phyloP scores from a whole-genome alignment of 2,113 vertebrate species.

The Eulemur macaco region DNA sequence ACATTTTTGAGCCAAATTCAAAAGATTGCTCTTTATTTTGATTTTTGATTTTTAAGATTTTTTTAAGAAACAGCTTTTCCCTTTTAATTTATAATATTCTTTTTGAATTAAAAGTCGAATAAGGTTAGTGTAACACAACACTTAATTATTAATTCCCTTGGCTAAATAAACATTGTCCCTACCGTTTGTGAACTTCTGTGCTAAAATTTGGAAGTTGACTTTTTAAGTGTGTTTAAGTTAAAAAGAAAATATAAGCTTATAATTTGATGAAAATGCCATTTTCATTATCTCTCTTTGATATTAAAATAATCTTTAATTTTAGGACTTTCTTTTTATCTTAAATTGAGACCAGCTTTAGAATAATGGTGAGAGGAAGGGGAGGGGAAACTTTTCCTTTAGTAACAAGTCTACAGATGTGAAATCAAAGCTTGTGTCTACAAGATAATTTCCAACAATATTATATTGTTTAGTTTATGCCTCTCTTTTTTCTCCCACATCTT shows the following conservation, averaged over 20 bases:
- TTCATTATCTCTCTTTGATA: conserved; percentile 63
- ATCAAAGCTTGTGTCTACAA: conserved; percentile 42
- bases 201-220: not conserved
- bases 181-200: not conserved
- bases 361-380: conserved; percentile 9
- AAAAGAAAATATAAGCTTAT: conserved; percentile 60
- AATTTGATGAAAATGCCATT: conserved; percentile 41
- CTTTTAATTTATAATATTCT: not conserved
- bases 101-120: conserved; percentile 16
- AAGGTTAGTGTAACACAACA: not conserved
- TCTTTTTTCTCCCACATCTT: not conserved
- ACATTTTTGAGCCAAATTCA: not conserved
- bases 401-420: conserved; percentile 59
- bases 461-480: not conserved
- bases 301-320: conserved; percentile 63
- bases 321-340: conserved; percentile 66
- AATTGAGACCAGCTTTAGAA: conserved; percentile 72
- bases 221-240: conserved; percentile 50
- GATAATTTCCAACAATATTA: conserved; percentile 2
- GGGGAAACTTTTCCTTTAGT: not conserved
- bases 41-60: not conserved
- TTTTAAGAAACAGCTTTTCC: not conserved
- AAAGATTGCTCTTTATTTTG: not conserved
- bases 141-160: not conserved
- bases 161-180: not conserved